These are phyloP conservation scores for Apostichopus leukothele DNA, from an alignment of 53 echinoderm and acorn worm species.

Conservation along the genomic window DNA sequence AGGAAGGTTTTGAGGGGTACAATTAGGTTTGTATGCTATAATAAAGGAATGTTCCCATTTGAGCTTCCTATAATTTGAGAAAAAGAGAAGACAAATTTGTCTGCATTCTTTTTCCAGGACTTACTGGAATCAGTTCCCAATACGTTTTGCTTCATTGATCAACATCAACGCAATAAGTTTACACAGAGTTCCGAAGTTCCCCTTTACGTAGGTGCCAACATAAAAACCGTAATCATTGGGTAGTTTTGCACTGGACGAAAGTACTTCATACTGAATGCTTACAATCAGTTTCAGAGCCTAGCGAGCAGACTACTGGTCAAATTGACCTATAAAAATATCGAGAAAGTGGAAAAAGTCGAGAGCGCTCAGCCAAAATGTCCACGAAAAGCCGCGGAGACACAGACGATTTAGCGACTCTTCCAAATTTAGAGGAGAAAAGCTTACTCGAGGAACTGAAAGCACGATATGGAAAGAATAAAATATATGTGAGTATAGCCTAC, in stretches of 20 bases:
- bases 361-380: constrained; percentile 45
- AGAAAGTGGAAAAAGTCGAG: not conserved
- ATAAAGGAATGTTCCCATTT: too few relatives aligned
- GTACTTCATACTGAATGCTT: too few relatives aligned
- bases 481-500: constrained; percentile 75
- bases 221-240: not conserved
- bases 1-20: too few relatives aligned
- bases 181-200: not conserved
- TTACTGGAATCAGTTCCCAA: not conserved
- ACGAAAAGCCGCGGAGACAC: constrained; percentile 64
- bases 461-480: constrained; percentile 76
- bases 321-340: not conserved
- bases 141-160: not conserved
- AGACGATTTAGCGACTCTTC: constrained; percentile 79
- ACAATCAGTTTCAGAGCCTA: too few relatives aligned
- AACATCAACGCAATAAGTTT: not conserved
- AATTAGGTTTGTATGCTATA: too few relatives aligned
- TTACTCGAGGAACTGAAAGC: constrained; percentile 79
- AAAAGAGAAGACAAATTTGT: too few relatives aligned
- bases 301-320: too few relatives aligned
- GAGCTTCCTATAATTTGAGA: too few relatives aligned
- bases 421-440: constrained; percentile 78
- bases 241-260: too few relatives aligned
- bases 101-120: too few relatives aligned
- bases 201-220: not conserved